These are phyloP conservation scores for Acleris emargana DNA, from an alignment of 2,888 invertebrate genomes.

Conservation along the genomic window DNA sequence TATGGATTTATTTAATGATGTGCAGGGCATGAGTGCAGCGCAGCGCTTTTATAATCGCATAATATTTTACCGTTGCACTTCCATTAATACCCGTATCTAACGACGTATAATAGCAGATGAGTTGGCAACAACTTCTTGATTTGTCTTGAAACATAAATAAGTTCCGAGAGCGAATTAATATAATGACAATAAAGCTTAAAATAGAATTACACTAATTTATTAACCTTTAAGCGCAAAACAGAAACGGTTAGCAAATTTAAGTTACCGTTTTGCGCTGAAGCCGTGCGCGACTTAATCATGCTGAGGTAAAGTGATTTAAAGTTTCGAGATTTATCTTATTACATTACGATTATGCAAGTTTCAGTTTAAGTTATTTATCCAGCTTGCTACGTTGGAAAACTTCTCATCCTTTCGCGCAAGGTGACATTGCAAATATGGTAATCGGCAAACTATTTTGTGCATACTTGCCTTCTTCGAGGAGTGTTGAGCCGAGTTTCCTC, in stretches of 20 bases:
- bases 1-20: too few relatives aligned
- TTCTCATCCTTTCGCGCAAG: conserved; percentile 63
- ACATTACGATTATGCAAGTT: conserved; percentile 33
- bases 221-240: conserved; percentile 15
- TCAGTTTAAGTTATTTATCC: conserved; percentile 53
- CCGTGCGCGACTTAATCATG: conserved; percentile 20
- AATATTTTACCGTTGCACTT: too few relatives aligned
- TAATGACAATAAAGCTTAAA: conserved; percentile 9
- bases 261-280: conserved; percentile 10
- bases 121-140: conserved; percentile 1
- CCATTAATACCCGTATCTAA: conserved; percentile 1
- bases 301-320: conserved; percentile 25
- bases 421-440: conserved; percentile 64
- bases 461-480: conserved; percentile 22
- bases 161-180: not conserved
- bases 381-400: conserved; percentile 57
- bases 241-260: conserved; percentile 29
- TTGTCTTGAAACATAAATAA: conserved; percentile 7
- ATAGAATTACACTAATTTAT: not conserved
- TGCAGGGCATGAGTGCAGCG: too few relatives aligned
- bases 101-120: conserved; percentile 1
- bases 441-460: conserved; percentile 51
- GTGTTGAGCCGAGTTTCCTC: conserved; percentile 22
- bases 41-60: too few relatives aligned
- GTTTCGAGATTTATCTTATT: conserved; percentile 29